phyloP scores from a whole-genome alignment of 2,797 vertebrate genomes.

The Sebastes kiyomatsui region DNA sequence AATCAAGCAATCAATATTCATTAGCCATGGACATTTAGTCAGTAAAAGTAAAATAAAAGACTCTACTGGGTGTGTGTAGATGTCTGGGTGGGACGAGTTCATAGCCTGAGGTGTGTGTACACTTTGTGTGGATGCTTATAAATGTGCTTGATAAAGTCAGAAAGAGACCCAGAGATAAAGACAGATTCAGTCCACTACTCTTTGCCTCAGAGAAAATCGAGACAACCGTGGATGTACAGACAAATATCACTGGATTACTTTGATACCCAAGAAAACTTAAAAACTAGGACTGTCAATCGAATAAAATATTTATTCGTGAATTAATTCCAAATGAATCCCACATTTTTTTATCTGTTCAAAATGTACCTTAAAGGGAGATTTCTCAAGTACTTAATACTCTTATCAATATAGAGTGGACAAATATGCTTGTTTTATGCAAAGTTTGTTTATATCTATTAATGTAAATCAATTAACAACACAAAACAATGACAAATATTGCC shows the following conservation, averaged over 20 bases:
- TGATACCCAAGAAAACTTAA: too few species aligned
- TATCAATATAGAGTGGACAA: rapidly evolving
- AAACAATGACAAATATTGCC: too few species aligned
- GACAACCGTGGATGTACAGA: not conserved
- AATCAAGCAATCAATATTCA: not conserved
- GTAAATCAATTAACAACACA: too few species aligned
- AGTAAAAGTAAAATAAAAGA: not conserved
- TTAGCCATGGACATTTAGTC: not conserved
- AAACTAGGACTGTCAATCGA: too few species aligned
- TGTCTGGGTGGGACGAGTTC: not conserved
- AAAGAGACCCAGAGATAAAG: not conserved
- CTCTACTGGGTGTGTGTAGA: not conserved
- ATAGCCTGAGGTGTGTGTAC: not conserved
- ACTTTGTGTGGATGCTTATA: not conserved
- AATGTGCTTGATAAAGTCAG: not conserved
- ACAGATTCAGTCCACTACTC: not conserved
- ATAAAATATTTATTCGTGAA: too few species aligned
- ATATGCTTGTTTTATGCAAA: too few species aligned
- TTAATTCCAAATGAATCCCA: too few species aligned
- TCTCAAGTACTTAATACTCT: rapidly evolving
- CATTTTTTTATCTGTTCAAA: too few species aligned
- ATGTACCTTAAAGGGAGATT: too few species aligned
- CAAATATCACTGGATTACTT: too few species aligned
- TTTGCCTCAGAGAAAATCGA: not conserved
- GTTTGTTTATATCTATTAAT: rapidly evolving